Evolutionary conservation across 2,888 invertebrate species (phyloP).

Genomic region (Teinopalpus imperialis): DNA sequence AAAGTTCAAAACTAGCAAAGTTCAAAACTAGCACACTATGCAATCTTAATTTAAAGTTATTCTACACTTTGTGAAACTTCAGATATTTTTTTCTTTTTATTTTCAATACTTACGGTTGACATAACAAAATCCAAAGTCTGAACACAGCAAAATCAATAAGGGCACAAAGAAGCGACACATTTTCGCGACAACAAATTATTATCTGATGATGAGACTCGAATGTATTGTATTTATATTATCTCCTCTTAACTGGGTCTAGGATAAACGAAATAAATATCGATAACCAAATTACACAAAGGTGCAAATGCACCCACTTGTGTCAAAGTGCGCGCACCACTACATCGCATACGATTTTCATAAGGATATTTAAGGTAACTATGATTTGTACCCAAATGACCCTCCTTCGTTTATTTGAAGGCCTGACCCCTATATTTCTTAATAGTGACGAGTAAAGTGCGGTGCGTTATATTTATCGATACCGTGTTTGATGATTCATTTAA

Average conservation of each 20-base stretch:
- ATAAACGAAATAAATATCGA: conserved; percentile 34
- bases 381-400: conserved; percentile 68
- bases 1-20: conserved; percentile 11
- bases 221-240: conserved; percentile 42
- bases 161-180: conserved; percentile 53
- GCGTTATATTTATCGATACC: conserved; percentile 7
- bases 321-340: conserved; percentile 60
- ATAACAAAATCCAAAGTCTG: conserved; percentile 56
- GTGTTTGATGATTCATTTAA: too few species aligned
- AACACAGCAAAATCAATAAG: conserved; percentile 39
- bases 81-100: too few species aligned
- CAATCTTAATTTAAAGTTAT: background rate
- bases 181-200: conserved; percentile 39
- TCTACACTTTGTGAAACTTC: background rate
- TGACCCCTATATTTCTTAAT: conserved; percentile 67
- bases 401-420: conserved; percentile 67
- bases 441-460: conserved; percentile 41
- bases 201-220: conserved; percentile 38
- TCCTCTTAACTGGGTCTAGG: conserved; percentile 46
- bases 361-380: conserved; percentile 66
- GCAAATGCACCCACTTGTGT: conserved; percentile 40
- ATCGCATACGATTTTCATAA: conserved; percentile 58
- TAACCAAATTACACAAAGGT: conserved; percentile 29
- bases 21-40: too few species aligned
- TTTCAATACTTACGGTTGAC: conserved; percentile 69